Base-by-base conservation (phyloP, 2,797 vertebrate species). In the Rhinophrynus dorsalis region DNA sequence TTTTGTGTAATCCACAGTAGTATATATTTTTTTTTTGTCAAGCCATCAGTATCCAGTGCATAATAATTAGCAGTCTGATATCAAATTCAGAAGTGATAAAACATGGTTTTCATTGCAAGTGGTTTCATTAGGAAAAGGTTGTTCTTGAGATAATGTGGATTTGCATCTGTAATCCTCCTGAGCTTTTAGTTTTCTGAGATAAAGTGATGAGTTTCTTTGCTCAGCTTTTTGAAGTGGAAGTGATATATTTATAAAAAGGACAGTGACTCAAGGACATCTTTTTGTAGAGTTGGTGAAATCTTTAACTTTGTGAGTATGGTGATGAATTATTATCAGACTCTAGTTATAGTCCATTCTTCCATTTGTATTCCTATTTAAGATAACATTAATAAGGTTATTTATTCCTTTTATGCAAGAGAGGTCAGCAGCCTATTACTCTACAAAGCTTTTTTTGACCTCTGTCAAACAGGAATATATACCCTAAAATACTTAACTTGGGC, bases 241-340 rank as follows among this genome's bases (percentile, higher is more conserved):
- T 60, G 52, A 65, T 75, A 51, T 56, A 68, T 74, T 67, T 61
- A 48, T 56, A 50, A 50, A 73, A 64, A 70, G 67, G 61, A 70
- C 55, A 18, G 12, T 18, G 61, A 51, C 67, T 71, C 47, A 76
- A 76, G 68, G 74, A 67, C 74, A 30, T 55, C 51, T 17, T 56
- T 58, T 21, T 65, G 52, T 58, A 37, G 35, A 64, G 52, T 47
- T 56, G 68, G 48, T 1, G 18, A 48, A 29, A 38, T 52, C 13
- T 65, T 17, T 17, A 40, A 54, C 20, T 51, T 44, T 52, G 26
- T 42, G 37, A 35, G 29, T 52, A 29, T 56, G 38, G 24, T n/a
- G 32, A 48, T 57, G 12, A 45, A 57, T 63, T 63, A 55, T 48
- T 27, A 55, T 47, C 50, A 47, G 21, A 32, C 38, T 4, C n/a